phyloP scores from a whole-genome alignment of 2,888 invertebrate species.

The Horisme vitalbata region DNA sequence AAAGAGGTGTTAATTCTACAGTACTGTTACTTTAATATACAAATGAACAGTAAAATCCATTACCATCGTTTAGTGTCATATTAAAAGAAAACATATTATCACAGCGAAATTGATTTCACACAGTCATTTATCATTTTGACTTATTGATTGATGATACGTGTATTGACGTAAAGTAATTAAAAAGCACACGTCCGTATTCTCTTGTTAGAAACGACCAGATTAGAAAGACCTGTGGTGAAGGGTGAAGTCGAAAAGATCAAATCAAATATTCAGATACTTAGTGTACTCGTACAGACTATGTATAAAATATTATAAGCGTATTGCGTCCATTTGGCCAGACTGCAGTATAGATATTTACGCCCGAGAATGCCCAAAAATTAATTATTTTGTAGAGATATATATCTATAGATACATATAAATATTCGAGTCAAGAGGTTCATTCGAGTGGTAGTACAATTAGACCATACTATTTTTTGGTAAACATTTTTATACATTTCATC shows the following conservation, averaged over 20 bases:
- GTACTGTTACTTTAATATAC: slow-evolving; percentile 32
- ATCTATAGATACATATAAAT: too few relatives aligned
- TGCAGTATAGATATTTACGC: too few relatives aligned
- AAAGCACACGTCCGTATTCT: slow-evolving; percentile 54
- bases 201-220: slow-evolving; percentile 39
- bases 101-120: slow-evolving; percentile 69
- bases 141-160: slow-evolving; percentile 74
- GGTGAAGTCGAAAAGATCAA: slow-evolving; percentile 38
- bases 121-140: slow-evolving; percentile 76
- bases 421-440: too few relatives aligned
- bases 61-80: slow-evolving; percentile 74
- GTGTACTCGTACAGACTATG: too few relatives aligned
- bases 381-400: too few relatives aligned
- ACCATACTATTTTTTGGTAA: too few relatives aligned
- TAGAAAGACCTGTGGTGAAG: slow-evolving; percentile 40
- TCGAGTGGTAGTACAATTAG: too few relatives aligned
- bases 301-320: too few relatives aligned
- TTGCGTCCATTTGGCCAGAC: too few relatives aligned
- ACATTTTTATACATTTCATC: too few relatives aligned
- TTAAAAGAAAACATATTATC: slow-evolving; percentile 74
- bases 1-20: slow-evolving; percentile 14
- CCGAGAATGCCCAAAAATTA: too few relatives aligned
- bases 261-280: too few relatives aligned
- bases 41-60: slow-evolving; percentile 40
- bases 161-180: slow-evolving; percentile 77